These are phyloP conservation scores for Drosophila nannoptera DNA, from an alignment of 1,140 invertebrate species.

Conservation along the genomic window DNA sequence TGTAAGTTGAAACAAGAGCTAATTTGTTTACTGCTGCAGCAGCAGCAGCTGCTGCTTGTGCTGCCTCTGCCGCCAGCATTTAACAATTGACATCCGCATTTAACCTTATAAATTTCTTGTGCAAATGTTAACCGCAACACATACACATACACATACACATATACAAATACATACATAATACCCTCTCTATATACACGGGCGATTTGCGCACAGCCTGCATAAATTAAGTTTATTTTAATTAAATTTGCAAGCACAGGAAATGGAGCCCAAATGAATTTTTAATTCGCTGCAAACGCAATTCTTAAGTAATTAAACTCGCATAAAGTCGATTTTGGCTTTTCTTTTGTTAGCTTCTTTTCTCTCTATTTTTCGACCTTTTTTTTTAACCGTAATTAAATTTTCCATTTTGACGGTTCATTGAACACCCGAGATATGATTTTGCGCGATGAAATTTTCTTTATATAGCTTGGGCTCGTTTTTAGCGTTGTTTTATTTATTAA, in stretches of 20 bases:
- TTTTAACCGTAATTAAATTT: background rate
- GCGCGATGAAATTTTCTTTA: no score
- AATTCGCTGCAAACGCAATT: conserved; percentile 19
- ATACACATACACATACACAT: background rate
- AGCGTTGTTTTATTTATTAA: no score
- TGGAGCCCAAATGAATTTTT: conserved; percentile 13
- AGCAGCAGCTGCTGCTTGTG: conserved; percentile 27
- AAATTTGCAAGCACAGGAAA: conserved; percentile 26
- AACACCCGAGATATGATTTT: no score
- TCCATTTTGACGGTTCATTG: no score
- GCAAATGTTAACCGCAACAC: conserved; percentile 24
- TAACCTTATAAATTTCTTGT: conserved; percentile 28
- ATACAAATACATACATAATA: background rate
- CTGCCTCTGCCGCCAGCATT: conserved; percentile 4
- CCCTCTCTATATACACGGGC: background rate
- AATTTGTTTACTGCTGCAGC: conserved; percentile 65
- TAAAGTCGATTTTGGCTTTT: conserved; percentile 4
- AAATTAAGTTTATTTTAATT: conserved; percentile 46
- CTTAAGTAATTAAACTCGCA: conserved; percentile 34
- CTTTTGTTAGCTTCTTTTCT: background rate
- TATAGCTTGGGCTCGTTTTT: no score
- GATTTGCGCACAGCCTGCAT: conserved; percentile 17
- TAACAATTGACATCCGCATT: conserved; percentile 11
- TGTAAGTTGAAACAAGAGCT: conserved; percentile 63
- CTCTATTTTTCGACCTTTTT: background rate